Evolutionary conservation across 1,140 invertebrate genomes (phyloP), one percentile per base, ranked within the genome.

Genomic region (Archivesica marissinica): DNA sequence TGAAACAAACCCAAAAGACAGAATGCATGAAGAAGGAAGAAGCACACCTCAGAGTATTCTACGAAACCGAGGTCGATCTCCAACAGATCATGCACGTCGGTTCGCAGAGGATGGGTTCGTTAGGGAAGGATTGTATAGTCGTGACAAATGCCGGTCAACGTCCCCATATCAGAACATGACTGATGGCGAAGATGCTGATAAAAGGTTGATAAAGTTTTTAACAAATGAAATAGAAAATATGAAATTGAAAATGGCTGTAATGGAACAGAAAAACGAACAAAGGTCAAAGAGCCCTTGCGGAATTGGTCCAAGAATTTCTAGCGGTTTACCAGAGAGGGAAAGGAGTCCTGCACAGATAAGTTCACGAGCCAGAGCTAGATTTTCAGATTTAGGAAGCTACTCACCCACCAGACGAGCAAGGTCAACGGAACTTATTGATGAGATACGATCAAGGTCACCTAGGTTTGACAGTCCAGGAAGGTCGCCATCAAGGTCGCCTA

Each of bases 211-310:
- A n/a, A 77, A 70, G 39, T 85, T 86, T 33, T 79, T 90, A 23
- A 88, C 86, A 56, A 87, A 88, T 75, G 88, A 89, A 74, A 90
- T 90, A 35, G 87, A 90, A 72, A 86, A 86, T 30, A 76, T 90
- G 68, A 89, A 89, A 35, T 59, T 87, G 20, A 90, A 90, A 44
- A 84, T 90, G 15, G 87, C 87, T 52, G 61, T 78, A 23, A 86
- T 90, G 50, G 88, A 89, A n/a, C 84, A 56, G 79, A 85, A 44
- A 70, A 84, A 38, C 28, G 23, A 66, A 25, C 56, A 56, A 47
- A 38, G 70, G n/a, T 56, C 70, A 11, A 52, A 74, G 25, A 74
- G 79, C 28, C 74, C 80, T 23, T 54, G 50, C 23, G 54, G 70
- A 1, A 59, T 61, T 25, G 85, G n/a, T 4, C 76, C 77, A 15